Evolutionary conservation across 53 echinoderm and acorn worm species (phyloP), one percentile per base, ranked within the genome.

Genomic region (Astropecten irregularis): DNA sequence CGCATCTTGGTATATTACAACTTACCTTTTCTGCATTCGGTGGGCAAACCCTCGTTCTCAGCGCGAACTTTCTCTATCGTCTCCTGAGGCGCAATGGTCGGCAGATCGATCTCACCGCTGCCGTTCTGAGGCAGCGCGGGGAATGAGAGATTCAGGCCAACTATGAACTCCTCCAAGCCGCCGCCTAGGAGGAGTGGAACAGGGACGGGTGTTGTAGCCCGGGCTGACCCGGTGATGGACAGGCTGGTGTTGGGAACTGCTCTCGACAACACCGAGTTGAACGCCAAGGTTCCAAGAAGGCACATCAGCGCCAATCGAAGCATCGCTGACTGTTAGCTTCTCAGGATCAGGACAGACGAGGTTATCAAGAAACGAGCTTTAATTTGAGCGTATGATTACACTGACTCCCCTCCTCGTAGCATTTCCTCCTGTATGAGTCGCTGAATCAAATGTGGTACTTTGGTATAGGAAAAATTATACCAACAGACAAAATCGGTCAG

Each of bases 1-100:
- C n/a, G n/a, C n/a, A n/a, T n/a, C n/a, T n/a, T n/a, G n/a, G n/a
- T n/a, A n/a, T n/a, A n/a, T n/a, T n/a, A n/a, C n/a, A 20, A 66
- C 62, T 73, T 73, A 90, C 90, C 90, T 23, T 62, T 71, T 44
- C 90, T 49, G 55, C 90, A 85, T 35, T 69, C 90, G 21, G 77
- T 10, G 6, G 90, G 85, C 31, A 85, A 33, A 0, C 85, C 85
- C 49, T 85, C 77, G 30, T 85, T 85, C 50, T 90, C 85, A 11
- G 15, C 54, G 10, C 26, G 25, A 15, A 85, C 46, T 37, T 77
- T 69, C 56, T 58, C 60, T 9, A 89, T 51, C 4, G 76, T 65
- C 37, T 89, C 89, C 3, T 84, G 69, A 18, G 67, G 77, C 1
- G 84, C 89, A 31, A 89, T 76, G 11, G 89, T 83, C 56, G 89